A percentile compares a stretch with the other conserved stretches of the same genome.
Evolutionary conservation across 2,888 invertebrate genomes (phyloP).

Genomic region (Bombylius major): DNA sequence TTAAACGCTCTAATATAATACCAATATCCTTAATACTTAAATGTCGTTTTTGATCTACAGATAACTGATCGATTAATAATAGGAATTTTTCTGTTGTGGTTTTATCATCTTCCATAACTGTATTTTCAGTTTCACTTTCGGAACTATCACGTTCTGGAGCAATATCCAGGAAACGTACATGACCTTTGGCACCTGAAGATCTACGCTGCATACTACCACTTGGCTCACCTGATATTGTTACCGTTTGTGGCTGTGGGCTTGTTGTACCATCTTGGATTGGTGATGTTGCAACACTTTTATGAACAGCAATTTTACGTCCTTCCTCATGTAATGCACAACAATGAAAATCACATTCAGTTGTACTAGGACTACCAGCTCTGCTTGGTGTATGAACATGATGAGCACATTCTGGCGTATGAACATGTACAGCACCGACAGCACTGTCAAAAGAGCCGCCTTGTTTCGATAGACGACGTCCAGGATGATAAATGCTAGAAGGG

Average conservation of each 20-base stretch:
- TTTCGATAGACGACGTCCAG: conserved; percentile 41
- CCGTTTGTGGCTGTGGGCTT: conserved; percentile 49
- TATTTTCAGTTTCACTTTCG: conserved; percentile 87
- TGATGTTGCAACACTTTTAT: conserved; percentile 85
- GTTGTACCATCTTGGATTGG: conserved; percentile 72
- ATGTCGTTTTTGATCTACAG: conserved; percentile 83
- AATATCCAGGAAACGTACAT: conserved; percentile 77
- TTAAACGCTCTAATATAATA: conserved; percentile 81
- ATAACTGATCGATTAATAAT: conserved; percentile 82
- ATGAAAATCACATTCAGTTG: conserved; percentile 85
- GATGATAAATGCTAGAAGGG: conserved; percentile 43
- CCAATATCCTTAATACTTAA: conserved; percentile 91
- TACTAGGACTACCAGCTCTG: conserved; percentile 50
- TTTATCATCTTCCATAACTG: conserved; percentile 82
- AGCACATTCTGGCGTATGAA: conserved; percentile 72
- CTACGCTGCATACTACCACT: conserved; percentile 35
- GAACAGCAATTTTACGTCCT: conserved; percentile 79
- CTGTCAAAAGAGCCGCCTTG: conserved; percentile 56
- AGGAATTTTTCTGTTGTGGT: conserved; percentile 85
- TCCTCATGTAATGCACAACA: conserved; percentile 91
- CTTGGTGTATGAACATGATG: conserved; percentile 56
- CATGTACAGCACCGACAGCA: conserved; percentile 52
- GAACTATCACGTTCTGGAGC: conserved; percentile 70
- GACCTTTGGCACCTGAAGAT: conserved; percentile 50
- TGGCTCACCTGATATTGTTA: conserved; percentile 38